Percentiles rank a stretch among this genome's conserved stretches.
Evolutionary conservation across 2,797 vertebrate genomes (phyloP).

Genomic region (Tympanoctomys barrerae): DNA sequence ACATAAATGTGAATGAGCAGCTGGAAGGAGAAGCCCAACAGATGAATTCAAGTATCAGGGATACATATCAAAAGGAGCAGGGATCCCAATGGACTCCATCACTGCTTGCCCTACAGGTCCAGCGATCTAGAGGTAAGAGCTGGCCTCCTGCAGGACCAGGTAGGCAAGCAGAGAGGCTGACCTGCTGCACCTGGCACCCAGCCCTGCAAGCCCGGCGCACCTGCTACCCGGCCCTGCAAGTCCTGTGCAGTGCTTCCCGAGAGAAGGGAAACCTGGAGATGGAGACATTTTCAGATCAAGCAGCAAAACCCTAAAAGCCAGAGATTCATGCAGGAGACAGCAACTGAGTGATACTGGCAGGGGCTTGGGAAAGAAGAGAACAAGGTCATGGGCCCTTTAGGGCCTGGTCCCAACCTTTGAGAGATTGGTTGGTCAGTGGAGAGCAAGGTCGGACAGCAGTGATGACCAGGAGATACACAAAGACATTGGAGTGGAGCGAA

Average conservation of each 20-base stretch:
- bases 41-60: not conserved
- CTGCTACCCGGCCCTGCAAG: not conserved
- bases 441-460: not conserved
- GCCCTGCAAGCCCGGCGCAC: rapidly evolving
- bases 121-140: not conserved
- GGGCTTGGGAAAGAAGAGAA: not conserved
- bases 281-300: not conserved
- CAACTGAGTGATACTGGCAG: not conserved
- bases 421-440: not conserved
- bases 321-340: not conserved
- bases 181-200: not conserved
- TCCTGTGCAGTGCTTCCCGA: not conserved
- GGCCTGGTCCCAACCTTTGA: not conserved
- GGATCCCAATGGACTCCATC: not conserved
- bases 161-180: not conserved
- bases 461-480: not conserved
- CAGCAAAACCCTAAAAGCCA: not conserved
- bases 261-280: not conserved
- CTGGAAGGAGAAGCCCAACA: not conserved
- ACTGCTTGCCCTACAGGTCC: not conserved
- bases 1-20: not conserved
- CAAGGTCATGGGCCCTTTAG: not conserved
- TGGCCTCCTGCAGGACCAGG: not conserved
- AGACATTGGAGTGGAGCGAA: not conserved
- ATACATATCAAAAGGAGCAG: not conserved